Evolutionary conservation across 2,113 vertebrate species (phyloP).

Genomic region (Carassius gibelio): DNA sequence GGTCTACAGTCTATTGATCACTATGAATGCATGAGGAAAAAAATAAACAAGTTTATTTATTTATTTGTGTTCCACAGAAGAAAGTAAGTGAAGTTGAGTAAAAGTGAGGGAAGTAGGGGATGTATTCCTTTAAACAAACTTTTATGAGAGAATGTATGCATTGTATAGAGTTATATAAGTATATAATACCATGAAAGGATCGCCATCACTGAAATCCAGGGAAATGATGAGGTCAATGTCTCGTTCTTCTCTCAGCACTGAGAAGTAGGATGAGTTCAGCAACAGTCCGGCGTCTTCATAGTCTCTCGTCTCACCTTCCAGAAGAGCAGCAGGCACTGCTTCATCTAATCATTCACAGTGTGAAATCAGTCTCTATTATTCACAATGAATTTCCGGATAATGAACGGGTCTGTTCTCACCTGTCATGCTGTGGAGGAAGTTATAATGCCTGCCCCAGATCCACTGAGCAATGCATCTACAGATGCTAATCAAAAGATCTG

Average conservation of each 20-base stretch:
- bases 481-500: background rate
- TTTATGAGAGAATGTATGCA: background rate
- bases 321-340: background rate
- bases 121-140: too few relatives aligned
- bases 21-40: background rate
- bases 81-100: too few relatives aligned
- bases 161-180: background rate
- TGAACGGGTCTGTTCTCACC: background rate
- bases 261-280: slow-evolving; percentile 68
- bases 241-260: slow-evolving; percentile 54
- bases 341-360: background rate
- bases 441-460: background rate
- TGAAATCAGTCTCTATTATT: background rate
- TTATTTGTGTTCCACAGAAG: too few relatives aligned
- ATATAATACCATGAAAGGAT: background rate
- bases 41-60: too few relatives aligned
- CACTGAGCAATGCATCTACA: fast-evolving
- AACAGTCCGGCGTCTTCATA: slow-evolving; percentile 67
- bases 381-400: background rate
- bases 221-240: too few relatives aligned
- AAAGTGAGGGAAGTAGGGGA: too few relatives aligned
- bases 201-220: too few relatives aligned
- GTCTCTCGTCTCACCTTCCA: background rate
- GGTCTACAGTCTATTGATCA: background rate
- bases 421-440: slow-evolving; percentile 3